phyloP scores from a whole-genome alignment of 2,888 invertebrate species.

The Creontiades dilutus region DNA sequence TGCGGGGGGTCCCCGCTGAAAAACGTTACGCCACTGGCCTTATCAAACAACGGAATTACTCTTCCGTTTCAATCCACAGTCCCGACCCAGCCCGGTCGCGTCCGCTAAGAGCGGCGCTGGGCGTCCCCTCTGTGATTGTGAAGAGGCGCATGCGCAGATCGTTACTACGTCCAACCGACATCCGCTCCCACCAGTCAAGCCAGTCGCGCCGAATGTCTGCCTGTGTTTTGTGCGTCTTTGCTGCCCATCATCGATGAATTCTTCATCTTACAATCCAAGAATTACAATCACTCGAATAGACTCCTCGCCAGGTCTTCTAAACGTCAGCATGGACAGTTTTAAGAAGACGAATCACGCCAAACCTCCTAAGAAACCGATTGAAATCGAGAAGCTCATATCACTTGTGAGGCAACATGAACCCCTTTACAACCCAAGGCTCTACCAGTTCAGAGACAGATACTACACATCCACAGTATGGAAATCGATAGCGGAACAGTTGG shows the following conservation, averaged over 20 bases:
- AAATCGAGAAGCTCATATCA: background rate
- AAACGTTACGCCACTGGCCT: too few relatives aligned
- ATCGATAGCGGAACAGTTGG: background rate
- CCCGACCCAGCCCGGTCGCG: background rate
- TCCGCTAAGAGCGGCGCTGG: background rate
- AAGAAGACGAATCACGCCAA: too few relatives aligned
- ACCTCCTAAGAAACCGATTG: too few relatives aligned
- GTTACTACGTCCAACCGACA: background rate
- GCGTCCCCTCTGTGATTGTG: background rate
- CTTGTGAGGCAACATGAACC: background rate
- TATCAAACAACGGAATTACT: too few relatives aligned
- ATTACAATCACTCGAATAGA: too few relatives aligned
- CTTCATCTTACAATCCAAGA: too few relatives aligned
- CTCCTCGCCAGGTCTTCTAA: too few relatives aligned
- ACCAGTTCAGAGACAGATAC: background rate
- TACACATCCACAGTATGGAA: background rate
- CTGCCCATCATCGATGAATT: too few relatives aligned
- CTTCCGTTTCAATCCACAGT: too few relatives aligned
- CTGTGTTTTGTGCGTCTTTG: too few relatives aligned
- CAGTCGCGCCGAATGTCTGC: background rate
- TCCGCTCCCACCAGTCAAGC: background rate
- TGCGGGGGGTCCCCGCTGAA: too few relatives aligned
- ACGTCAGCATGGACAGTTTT: too few relatives aligned
- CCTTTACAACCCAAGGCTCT: background rate
- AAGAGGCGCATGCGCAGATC: background rate